phyloP scores from a whole-genome alignment of 2,797 vertebrate genomes.

The Sciurus vulgaris region DNA sequence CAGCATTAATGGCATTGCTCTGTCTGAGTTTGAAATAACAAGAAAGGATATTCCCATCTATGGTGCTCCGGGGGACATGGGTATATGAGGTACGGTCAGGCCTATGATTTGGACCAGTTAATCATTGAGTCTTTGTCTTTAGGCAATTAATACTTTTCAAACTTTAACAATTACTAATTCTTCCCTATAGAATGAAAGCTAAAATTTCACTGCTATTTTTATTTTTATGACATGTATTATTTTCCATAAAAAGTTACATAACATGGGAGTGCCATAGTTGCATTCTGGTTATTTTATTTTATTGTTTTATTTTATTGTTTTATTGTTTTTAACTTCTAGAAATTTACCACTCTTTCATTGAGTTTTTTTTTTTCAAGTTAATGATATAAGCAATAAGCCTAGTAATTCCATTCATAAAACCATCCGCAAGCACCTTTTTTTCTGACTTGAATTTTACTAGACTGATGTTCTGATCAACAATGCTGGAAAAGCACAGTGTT shows the following conservation, averaged over 20 bases:
- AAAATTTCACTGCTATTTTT: not conserved
- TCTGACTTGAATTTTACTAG: constrained; percentile 83
- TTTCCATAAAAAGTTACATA: constrained; percentile 52
- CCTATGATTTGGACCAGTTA: not conserved
- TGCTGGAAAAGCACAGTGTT: constrained; percentile 93
- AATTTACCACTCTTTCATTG: not conserved
- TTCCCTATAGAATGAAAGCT: not conserved
- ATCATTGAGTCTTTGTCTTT: not conserved
- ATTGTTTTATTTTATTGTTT: constrained; percentile 42
- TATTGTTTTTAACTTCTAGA: constrained; percentile 21
- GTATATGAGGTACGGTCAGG: not conserved
- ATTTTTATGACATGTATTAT: constrained; percentile 7
- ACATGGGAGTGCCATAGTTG: not conserved
- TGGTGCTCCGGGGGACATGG: not conserved
- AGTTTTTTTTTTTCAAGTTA: not conserved
- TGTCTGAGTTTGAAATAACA: constrained; percentile 16
- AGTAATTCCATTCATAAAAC: not conserved
- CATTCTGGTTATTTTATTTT: constrained; percentile 2
- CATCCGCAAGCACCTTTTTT: not conserved
- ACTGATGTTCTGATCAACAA: constrained; percentile 96
- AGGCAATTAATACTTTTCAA: constrained; percentile 6
- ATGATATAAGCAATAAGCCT: not conserved
- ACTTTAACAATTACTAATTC: constrained; percentile 9
- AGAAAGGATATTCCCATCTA: not conserved
- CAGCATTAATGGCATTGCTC: not conserved